These are phyloP conservation scores for Drosophila murphyi DNA, from an alignment of 1,140 invertebrate genomes.

Conservation along the genomic window DNA sequence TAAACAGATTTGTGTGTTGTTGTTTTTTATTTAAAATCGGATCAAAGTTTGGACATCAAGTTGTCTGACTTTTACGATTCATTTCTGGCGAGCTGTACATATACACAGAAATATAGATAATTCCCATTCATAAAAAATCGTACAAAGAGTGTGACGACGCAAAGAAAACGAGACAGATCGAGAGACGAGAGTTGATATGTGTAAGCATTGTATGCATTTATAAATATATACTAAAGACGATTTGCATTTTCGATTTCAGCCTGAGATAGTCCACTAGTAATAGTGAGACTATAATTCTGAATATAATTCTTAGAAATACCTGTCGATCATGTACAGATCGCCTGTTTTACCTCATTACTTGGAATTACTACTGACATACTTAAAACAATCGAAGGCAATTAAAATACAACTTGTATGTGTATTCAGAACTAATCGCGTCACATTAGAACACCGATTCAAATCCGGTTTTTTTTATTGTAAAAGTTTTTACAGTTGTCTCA, in stretches of 20 bases:
- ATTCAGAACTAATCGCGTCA: not conserved
- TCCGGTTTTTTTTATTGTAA: slow-evolving; percentile 1
- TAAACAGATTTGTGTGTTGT: no score
- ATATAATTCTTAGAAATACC: not conserved
- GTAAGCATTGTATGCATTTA: no score
- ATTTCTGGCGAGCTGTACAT: no score
- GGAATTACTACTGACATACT: not conserved
- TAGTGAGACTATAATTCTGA: not conserved
- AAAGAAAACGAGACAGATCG: no score
- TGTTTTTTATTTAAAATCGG: no score
- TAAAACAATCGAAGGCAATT: not conserved
- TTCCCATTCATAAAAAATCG: no score
- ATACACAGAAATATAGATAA: no score
- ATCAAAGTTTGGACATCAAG: no score
- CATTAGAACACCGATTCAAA: not conserved
- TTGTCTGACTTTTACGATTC: no score
- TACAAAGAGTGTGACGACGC: no score
- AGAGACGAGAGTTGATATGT: no score
- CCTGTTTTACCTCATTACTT: not conserved
- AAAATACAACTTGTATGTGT: not conserved
- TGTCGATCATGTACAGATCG: slow-evolving; percentile 14
- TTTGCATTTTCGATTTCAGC: slow-evolving; percentile 6
- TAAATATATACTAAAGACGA: not conserved
- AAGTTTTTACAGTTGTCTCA: not conserved
- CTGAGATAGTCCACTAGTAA: slow-evolving; percentile 1